Percentiles rank a stretch among this genome's conserved stretches.
phyloP scores from a whole-genome alignment of 1,140 invertebrate genomes.

The Asobara japonica region DNA sequence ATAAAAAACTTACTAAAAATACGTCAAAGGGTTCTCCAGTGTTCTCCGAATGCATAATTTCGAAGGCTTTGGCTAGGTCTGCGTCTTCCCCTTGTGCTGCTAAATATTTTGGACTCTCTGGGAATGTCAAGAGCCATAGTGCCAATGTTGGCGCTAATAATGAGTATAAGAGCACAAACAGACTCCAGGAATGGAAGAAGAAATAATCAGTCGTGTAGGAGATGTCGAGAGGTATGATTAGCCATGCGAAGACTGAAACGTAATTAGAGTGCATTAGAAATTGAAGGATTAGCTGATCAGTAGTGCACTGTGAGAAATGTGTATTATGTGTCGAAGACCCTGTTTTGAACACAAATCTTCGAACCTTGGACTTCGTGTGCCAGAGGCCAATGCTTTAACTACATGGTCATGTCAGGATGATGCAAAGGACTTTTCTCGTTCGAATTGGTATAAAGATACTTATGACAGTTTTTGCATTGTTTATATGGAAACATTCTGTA shows the following conservation, averaged over 20 bases:
- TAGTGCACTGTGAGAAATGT: too few species aligned
- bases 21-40: conserved; percentile 61
- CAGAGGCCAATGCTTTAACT: too few species aligned
- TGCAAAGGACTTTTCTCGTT: too few species aligned
- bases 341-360: too few species aligned
- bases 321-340: too few species aligned
- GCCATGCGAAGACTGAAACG: conserved; percentile 66
- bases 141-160: conserved; percentile 42
- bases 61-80: conserved; percentile 66
- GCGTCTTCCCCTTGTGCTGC: conserved; percentile 64
- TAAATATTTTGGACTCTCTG: conserved; percentile 69
- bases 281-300: background rate
- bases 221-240: conserved; percentile 62
- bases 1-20: conserved; percentile 64
- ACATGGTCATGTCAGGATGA: too few species aligned
- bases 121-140: conserved; percentile 51
- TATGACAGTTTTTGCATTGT: too few species aligned
- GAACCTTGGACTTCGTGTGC: too few species aligned
- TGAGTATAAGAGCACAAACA: conserved; percentile 58
- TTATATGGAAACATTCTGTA: too few species aligned
- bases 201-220: conserved; percentile 52
- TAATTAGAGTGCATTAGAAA: background rate
- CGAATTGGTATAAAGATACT: too few species aligned
- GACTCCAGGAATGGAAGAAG: conserved; percentile 65
- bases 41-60: conserved; percentile 68